These are phyloP conservation scores for Typhlichthys subterraneus DNA, from an alignment of 2,797 vertebrate species.

Conservation along the genomic window DNA sequence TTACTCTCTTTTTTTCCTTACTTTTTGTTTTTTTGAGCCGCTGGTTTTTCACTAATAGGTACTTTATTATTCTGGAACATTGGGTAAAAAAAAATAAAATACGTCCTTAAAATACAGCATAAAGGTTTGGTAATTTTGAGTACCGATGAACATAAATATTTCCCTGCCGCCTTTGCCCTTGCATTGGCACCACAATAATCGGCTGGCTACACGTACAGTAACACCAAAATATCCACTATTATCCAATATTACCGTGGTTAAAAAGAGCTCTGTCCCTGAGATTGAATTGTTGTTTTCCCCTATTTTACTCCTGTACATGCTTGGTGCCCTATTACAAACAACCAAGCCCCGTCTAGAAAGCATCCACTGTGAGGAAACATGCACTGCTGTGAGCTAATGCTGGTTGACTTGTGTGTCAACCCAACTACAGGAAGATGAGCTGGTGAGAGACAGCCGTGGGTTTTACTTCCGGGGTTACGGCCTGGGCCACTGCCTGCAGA, in stretches of 20 bases:
- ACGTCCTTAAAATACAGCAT: conserved; percentile 32
- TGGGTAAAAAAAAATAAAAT: conserved; percentile 14
- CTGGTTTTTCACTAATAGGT: conserved; percentile 54
- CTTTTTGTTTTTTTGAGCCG: conserved; percentile 29
- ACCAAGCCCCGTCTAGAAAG: conserved; percentile 24
- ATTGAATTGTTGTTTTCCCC: not conserved
- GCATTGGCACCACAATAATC: conserved; percentile 13
- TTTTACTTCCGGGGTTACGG: conserved; percentile 90
- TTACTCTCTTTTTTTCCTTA: conserved; percentile 30
- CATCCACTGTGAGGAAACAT: conserved; percentile 23
- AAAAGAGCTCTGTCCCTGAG: conserved; percentile 9
- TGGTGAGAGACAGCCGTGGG: conserved; percentile 82
- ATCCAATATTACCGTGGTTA: not conserved
- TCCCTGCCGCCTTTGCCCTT: conserved; percentile 21
- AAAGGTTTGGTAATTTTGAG: conserved; percentile 50
- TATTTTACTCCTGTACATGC: not conserved
- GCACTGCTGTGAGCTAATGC: conserved; percentile 36
- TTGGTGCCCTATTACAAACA: conserved; percentile 9
- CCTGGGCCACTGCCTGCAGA: conserved; percentile 86
- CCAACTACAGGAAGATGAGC: conserved; percentile 84
- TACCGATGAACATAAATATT: conserved; percentile 34
- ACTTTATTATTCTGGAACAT: conserved; percentile 44
- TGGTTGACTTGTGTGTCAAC: conserved; percentile 47
- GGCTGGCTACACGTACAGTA: not conserved
- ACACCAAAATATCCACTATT: conserved; percentile 4